phyloP scores from a whole-genome alignment of 2,113 vertebrate species.

The Phaethon lepturus region DNA sequence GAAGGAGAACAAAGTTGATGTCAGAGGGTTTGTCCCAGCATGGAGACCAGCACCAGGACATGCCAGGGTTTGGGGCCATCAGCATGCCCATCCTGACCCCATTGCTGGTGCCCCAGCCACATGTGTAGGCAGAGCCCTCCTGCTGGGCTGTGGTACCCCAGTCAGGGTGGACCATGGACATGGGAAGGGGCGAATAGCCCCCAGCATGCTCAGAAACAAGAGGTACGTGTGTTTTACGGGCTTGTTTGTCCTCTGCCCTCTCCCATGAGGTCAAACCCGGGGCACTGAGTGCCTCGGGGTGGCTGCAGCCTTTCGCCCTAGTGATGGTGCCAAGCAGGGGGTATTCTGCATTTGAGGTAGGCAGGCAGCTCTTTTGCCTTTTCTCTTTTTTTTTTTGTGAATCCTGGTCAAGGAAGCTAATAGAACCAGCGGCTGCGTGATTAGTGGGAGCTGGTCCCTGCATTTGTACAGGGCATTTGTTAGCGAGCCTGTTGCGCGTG shows the following conservation, averaged over 20 bases:
- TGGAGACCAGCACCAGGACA: background rate
- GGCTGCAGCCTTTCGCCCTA: background rate
- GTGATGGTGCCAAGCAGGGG: background rate
- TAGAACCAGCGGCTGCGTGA: background rate
- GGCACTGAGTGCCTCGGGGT: fast-evolving
- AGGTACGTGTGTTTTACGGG: background rate
- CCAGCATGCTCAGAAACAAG: background rate
- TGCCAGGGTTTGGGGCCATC: background rate
- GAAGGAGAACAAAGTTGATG: background rate
- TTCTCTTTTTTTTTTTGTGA: background rate
- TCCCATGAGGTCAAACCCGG: background rate
- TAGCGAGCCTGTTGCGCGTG: background rate
- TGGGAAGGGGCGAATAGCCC: background rate
- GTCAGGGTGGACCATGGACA: background rate
- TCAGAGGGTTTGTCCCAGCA: background rate
- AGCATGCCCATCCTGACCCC: background rate
- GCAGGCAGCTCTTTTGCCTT: background rate
- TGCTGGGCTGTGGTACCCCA: fast-evolving
- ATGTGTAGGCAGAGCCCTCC: background rate
- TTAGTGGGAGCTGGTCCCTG: background rate
- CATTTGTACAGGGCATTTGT: background rate
- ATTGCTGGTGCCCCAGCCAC: too few relatives aligned
- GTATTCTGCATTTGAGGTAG: background rate
- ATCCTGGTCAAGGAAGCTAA: background rate
- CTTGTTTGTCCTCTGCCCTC: background rate